Conservation (phyloP, 1,140 invertebrate species). For the Phocides pigmalion region DNA sequence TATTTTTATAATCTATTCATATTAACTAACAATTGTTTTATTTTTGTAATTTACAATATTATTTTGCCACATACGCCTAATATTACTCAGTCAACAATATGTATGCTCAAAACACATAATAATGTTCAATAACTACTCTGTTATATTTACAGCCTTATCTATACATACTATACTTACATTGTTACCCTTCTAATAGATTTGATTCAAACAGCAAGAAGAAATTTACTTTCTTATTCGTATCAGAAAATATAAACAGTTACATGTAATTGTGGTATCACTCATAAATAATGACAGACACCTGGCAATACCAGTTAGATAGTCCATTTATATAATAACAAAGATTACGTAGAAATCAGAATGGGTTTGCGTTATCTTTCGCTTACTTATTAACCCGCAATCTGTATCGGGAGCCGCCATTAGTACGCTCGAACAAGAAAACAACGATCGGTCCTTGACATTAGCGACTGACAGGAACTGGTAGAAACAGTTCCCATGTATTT, state of each 20-base stretch:
- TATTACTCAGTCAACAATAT: too few relatives aligned
- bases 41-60: too few relatives aligned
- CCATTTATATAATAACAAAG: slow-evolving; percentile 33
- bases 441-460: slow-evolving; percentile 14
- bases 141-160: too few relatives aligned
- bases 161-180: too few relatives aligned
- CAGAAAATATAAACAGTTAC: slow-evolving; percentile 26
- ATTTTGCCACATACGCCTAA: too few relatives aligned
- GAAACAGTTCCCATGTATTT: neutral
- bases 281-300: slow-evolving; percentile 28
- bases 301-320: slow-evolving; percentile 31
- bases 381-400: slow-evolving; percentile 29
- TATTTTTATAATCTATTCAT: too few relatives aligned
- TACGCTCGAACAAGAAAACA: slow-evolving; percentile 32
- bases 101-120: too few relatives aligned
- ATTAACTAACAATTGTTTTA: too few relatives aligned
- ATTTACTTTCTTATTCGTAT: slow-evolving; percentile 4
- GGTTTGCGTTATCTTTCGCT: slow-evolving; percentile 28
- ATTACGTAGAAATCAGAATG: slow-evolving; percentile 34
- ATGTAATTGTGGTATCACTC: slow-evolving; percentile 30
- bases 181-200: neutral
- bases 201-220: neutral
- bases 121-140: too few relatives aligned
- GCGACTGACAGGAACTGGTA: slow-evolving; percentile 17
- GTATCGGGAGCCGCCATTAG: slow-evolving; percentile 18